phyloP scores from a whole-genome alignment of 2,113 vertebrate genomes.

The Heterotilapia buettikoferi region DNA sequence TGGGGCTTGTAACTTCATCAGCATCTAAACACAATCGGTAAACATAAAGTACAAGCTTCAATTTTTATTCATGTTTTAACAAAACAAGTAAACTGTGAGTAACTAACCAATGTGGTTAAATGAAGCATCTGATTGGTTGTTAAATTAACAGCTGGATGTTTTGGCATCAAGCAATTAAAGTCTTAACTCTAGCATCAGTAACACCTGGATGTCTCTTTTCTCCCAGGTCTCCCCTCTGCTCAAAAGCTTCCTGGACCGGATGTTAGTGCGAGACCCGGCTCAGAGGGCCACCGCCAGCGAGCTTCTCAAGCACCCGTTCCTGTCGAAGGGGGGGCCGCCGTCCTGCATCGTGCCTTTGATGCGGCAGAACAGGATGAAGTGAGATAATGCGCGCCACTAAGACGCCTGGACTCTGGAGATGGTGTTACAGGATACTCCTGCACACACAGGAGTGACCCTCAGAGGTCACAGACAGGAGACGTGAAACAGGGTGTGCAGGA shows the following conservation, averaged over 20 bases:
- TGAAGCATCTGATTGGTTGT: rapidly evolving
- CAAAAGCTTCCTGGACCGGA: slow-evolving; percentile 87
- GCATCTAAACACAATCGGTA: not conserved
- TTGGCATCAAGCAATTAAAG: not conserved
- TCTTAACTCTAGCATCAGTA: not conserved
- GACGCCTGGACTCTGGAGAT: not conserved
- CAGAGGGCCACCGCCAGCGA: slow-evolving; percentile 83
- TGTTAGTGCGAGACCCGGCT: slow-evolving; percentile 85
- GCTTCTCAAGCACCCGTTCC: slow-evolving; percentile 86
- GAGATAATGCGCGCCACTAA: slow-evolving; percentile 49
- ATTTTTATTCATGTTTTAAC: not conserved
- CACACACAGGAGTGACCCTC: not conserved
- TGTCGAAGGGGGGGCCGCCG: slow-evolving; percentile 82
- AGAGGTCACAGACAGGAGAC: not conserved
- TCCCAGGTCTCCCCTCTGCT: slow-evolving; percentile 83
- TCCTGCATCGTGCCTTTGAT: slow-evolving; percentile 91
- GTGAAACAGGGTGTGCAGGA: slow-evolving; percentile 4
- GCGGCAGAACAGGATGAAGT: slow-evolving; percentile 88
- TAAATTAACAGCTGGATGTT: not conserved
- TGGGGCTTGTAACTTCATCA: not conserved
- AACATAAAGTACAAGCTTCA: not conserved
- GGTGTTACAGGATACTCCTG: slow-evolving; percentile 23
- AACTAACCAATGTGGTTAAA: not conserved
- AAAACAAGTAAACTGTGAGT: not conserved
- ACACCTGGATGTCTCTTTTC: not conserved